Evolutionary conservation across 2,113 vertebrate species (phyloP), one percentile per base, ranked within the genome.

Genomic region (Sciurus niger): DNA sequence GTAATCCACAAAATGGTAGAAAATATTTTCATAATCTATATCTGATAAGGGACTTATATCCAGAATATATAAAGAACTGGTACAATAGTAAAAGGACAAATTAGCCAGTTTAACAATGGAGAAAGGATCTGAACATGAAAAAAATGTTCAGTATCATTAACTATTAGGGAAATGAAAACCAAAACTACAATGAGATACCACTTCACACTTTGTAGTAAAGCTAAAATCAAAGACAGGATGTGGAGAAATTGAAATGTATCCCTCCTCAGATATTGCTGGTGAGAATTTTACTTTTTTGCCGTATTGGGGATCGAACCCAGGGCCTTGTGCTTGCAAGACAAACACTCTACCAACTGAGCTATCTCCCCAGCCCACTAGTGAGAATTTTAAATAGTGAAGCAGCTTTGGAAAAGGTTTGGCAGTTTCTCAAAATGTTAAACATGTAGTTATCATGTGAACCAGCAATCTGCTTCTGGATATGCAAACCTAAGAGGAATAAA

Each of bases 91-190:
- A 93, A 84, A 84, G 34, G 34, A 74, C 24, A 93, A 65, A 85
- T 55, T 79, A 90, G 17, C n/a, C 86, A 65, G 73, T 90, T 90
- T 85, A 80, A 95, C 84, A 80, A 68, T 28, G 24, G 20, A 30
- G 65, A 72, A 91, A 72, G 34, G 13, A 72, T 73, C 55, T 58
- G 20, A 58, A 58, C 9, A 77, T 84, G 72, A 92, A 92, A 86
- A 58, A 73, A 4, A 78, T 87, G 67, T 28, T 73, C 1, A 34
- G 6, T 51, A 46, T 92, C 65, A 79, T 73, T 80, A 82, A 48
- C 51, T 60, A 77, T 89, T 80, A 55, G 34, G 51, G 55, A 78
- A 89, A 89, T 22, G 34, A 2, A 77, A 65, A 43, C 65, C 37
- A 83, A 76, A 63, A 51, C 55, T 37, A 28, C 55, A 43, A 12